These are phyloP conservation scores for Cyphomyrus discorhynchus DNA, from an alignment of 2,113 vertebrate genomes.

Conservation along the genomic window DNA sequence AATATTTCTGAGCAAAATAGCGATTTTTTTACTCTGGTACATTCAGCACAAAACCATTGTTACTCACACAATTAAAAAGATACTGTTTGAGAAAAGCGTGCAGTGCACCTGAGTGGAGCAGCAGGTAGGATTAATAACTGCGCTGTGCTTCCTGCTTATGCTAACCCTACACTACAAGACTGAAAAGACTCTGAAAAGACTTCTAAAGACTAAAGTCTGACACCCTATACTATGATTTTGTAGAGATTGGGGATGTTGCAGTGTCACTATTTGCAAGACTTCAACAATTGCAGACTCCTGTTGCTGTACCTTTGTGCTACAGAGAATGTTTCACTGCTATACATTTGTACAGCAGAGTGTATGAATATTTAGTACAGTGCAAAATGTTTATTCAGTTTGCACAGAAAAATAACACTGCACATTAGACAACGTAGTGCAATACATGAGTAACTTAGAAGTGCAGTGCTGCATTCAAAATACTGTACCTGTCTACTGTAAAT, in stretches of 20 bases:
- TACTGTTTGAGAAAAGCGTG: background rate
- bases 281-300: background rate
- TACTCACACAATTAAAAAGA: background rate
- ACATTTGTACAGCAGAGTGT: background rate
- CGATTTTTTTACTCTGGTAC: background rate
- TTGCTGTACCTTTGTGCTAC: background rate
- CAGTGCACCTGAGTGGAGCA: background rate
- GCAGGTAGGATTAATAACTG: no score
- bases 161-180: background rate
- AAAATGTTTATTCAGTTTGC: background rate
- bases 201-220: background rate
- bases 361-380: background rate
- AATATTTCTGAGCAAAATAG: background rate
- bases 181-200: background rate
- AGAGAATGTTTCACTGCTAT: background rate
- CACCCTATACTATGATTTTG: background rate
- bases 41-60: background rate
- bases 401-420: background rate
- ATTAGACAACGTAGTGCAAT: background rate
- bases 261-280: background rate
- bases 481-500: background rate
- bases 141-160: background rate
- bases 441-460: background rate
- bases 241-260: background rate
- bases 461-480: background rate